Evolutionary conservation across 1,140 invertebrate genomes (phyloP).

Genomic region (Achroia grisella): DNA sequence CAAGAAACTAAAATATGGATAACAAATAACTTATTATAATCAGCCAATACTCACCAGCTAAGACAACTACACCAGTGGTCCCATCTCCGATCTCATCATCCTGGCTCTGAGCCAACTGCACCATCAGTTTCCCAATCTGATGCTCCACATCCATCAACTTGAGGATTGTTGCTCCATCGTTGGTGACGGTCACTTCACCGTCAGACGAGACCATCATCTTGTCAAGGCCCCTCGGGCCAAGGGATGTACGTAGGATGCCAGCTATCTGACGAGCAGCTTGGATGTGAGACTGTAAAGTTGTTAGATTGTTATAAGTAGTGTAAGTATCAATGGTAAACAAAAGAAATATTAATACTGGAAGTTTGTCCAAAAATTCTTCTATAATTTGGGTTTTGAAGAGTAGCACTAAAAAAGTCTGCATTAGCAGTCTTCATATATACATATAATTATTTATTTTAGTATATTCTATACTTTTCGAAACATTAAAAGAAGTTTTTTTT

Average conservation of each 20-base stretch:
- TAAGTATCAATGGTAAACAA: too few species aligned
- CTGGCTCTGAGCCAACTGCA: constrained; percentile 98
- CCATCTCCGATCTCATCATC: constrained; percentile 99
- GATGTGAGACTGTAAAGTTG: constrained; percentile 91
- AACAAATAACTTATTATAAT: too few species aligned
- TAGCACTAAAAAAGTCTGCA: too few species aligned
- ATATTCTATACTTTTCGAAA: too few species aligned
- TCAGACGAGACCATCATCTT: constrained; percentile 98
- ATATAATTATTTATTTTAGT: too few species aligned
- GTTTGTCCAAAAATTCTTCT: too few species aligned
- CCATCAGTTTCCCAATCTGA: constrained; percentile 98
- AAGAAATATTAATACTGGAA: too few species aligned
- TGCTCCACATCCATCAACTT: constrained; percentile 99
- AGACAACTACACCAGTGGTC: constrained; percentile 97
- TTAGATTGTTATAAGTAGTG: constrained; percentile 15
- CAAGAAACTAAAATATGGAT: too few species aligned
- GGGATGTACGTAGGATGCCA: constrained; percentile 91
- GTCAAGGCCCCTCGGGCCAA: constrained; percentile 97
- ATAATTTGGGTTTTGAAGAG: too few species aligned
- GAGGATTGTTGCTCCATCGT: constrained; percentile 99
- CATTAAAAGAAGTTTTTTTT: too few species aligned
- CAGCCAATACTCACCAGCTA: constrained; percentile 73
- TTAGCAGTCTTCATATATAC: too few species aligned
- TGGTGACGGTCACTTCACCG: constrained; percentile 98
- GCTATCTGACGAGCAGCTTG: constrained; percentile 94